Conservation (phyloP, 2,113 vertebrate genomes). For the Entomyzon cyanotis region DNA sequence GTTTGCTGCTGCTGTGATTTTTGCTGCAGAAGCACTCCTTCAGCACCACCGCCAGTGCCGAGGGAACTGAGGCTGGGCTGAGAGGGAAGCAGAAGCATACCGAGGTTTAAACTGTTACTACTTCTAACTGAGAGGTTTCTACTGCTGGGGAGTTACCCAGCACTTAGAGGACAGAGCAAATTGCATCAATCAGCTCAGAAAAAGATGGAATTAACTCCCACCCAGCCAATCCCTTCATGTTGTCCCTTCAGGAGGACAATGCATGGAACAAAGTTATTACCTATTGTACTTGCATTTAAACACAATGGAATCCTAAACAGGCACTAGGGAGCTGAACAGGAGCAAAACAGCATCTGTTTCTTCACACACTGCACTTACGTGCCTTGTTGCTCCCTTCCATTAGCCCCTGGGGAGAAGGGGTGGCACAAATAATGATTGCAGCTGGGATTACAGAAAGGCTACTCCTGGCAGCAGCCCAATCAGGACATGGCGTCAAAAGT, state of each 20-base stretch:
- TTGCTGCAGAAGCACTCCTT: not conserved
- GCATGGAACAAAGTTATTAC: constrained; percentile 27
- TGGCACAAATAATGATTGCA: not conserved
- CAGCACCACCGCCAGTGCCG: not conserved
- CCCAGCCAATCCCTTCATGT: not conserved
- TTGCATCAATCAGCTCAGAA: not conserved
- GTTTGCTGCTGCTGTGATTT: not conserved
- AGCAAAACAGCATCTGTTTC: constrained; percentile 54
- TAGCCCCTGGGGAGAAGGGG: not conserved
- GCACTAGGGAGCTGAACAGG: not conserved
- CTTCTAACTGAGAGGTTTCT: not conserved
- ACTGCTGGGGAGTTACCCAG: not conserved
- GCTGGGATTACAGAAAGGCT: constrained; percentile 4
- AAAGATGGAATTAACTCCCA: not conserved
- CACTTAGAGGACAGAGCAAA: not conserved
- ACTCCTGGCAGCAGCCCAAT: constrained; percentile 12
- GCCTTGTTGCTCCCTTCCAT: not conserved
- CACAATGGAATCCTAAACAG: constrained; percentile 12
- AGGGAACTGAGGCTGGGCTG: not conserved
- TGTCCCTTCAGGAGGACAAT: constrained; percentile 12
- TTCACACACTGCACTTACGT: not conserved
- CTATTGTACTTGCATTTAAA: constrained; percentile 19
- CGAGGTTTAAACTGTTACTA: not conserved
- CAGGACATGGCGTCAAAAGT: not conserved
- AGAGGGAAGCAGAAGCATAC: not conserved